Conservation (phyloP, 2,888 invertebrate genomes). For the Branchipolynoe longqiensis region DNA sequence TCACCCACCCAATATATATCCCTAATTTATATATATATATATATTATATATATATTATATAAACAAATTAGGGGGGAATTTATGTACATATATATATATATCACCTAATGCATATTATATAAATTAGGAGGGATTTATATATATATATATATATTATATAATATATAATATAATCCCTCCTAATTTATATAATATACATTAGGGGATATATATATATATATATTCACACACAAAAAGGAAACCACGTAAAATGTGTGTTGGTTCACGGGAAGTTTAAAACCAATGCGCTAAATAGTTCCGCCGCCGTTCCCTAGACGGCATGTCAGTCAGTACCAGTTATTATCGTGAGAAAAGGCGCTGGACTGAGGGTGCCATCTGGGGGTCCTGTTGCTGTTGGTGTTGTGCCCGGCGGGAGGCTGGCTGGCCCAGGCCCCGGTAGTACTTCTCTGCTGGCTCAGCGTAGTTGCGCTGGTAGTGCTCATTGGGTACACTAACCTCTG, state of each 20-base stretch:
- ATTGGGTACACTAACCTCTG: slow-evolving; percentile 41
- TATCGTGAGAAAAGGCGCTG: slow-evolving; percentile 47
- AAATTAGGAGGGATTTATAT: too few relatives aligned
- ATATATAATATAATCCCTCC: too few relatives aligned
- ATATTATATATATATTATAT: too few relatives aligned
- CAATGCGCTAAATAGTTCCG: slow-evolving; percentile 11
- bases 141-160: neutral
- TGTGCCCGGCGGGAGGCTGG: neutral
- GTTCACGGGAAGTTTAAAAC: too few relatives aligned
- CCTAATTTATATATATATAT: too few relatives aligned
- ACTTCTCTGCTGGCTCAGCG: neutral
- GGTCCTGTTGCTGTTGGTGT: slow-evolving; percentile 43
- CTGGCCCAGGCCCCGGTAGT: neutral
- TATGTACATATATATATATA: slow-evolving; percentile 1
- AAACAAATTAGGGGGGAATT: too few relatives aligned
- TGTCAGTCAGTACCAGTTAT: slow-evolving; percentile 56
- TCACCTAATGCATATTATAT: neutral
- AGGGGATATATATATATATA: too few relatives aligned
- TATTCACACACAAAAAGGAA: too few relatives aligned
- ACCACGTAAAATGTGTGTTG: too few relatives aligned
- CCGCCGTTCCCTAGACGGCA: slow-evolving; percentile 22
- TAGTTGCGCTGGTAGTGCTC: slow-evolving; percentile 42
- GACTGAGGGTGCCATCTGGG: slow-evolving; percentile 15
- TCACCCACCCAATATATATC: too few relatives aligned
- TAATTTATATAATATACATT: too few relatives aligned